Evolutionary conservation across 2,797 vertebrate genomes (phyloP).

Genomic region (Cuniculus paca): DNA sequence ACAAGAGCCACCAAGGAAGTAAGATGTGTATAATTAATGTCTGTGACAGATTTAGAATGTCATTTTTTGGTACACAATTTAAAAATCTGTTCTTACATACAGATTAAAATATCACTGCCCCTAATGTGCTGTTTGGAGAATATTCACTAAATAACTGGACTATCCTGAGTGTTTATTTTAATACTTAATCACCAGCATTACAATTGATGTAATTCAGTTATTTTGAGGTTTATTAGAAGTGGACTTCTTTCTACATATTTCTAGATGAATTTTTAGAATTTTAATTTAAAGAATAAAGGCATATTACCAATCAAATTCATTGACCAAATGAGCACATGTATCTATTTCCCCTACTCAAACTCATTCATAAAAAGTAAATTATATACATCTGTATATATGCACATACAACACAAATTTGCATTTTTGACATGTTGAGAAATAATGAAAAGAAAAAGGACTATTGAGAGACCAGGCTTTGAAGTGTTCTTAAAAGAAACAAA

Average conservation of each 20-base stretch:
- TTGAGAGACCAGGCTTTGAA: background rate
- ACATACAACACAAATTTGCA: background rate
- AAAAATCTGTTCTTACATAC: background rate
- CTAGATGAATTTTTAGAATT: background rate
- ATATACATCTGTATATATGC: background rate
- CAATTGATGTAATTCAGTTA: background rate
- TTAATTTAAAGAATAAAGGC: constrained; percentile 24
- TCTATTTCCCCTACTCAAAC: background rate
- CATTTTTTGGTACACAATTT: background rate
- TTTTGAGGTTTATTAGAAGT: constrained; percentile 9
- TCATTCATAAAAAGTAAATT: background rate
- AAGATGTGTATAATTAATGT: background rate
- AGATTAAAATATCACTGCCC: background rate
- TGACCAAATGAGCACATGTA: background rate
- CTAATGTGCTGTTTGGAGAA: background rate
- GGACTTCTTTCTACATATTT: background rate
- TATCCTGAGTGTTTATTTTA: background rate
- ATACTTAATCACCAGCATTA: background rate
- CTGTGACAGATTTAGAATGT: background rate
- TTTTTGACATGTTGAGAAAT: background rate
- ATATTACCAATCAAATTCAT: background rate
- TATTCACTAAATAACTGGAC: background rate
- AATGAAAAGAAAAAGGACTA: background rate
- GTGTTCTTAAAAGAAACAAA: background rate
- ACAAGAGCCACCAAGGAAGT: accelerated